phyloP scores from a whole-genome alignment of 1,140 invertebrate species.

The Nilaparvata lugens region DNA sequence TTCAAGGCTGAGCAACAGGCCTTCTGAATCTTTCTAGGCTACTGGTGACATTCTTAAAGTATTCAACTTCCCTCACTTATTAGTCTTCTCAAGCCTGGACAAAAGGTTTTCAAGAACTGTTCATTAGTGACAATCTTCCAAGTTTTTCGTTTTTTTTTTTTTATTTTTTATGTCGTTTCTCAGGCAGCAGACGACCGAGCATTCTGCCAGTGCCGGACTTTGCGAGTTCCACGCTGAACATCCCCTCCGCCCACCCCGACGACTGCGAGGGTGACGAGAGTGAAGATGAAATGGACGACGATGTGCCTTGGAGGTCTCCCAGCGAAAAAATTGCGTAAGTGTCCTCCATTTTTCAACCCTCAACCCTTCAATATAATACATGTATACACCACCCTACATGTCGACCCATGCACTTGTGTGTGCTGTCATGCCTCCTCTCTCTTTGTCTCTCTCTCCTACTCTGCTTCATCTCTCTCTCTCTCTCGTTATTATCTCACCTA shows the following conservation, averaged over 20 bases:
- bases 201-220: conserved; percentile 83
- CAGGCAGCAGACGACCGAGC: conserved; percentile 72
- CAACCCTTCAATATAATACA: too few species aligned
- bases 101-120: too few species aligned
- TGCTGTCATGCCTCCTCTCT: conserved; percentile 26
- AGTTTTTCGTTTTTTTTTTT: too few species aligned
- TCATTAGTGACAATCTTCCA: too few species aligned
- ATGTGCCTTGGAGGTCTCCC: conserved; percentile 78
- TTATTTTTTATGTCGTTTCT: conserved; percentile 10
- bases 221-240: conserved; percentile 66
- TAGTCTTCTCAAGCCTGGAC: too few species aligned
- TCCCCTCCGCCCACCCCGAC: conserved; percentile 57
- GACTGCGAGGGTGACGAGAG: conserved; percentile 67
- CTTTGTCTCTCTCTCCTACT: background rate
- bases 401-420: too few species aligned
- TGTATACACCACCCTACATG: too few species aligned
- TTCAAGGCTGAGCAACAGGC: too few species aligned
- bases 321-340: conserved; percentile 84
- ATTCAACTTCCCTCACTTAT: too few species aligned
- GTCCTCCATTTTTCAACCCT: background rate
- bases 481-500: too few species aligned
- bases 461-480: background rate
- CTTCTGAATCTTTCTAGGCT: too few species aligned
- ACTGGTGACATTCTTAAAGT: too few species aligned
- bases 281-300: conserved; percentile 79